Evolutionary conservation across 2,888 invertebrate genomes (phyloP).

Genomic region (Pocota personata): DNA sequence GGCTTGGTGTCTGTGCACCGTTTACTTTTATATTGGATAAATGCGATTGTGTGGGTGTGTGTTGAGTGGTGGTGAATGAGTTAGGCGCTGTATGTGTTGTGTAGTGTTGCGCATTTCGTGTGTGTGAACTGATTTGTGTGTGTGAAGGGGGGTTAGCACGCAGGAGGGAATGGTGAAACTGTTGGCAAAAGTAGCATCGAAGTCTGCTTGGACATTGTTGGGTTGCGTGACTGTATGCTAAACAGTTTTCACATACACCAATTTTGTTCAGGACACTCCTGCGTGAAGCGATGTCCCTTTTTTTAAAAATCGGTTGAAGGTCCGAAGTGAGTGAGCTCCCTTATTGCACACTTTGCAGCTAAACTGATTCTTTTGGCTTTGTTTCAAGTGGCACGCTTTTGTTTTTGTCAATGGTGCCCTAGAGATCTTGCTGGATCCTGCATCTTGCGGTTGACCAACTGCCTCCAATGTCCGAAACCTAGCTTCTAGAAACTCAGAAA

Average conservation of each 20-base stretch:
- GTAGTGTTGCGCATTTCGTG: no score
- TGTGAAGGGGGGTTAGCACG: no score
- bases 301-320: slow-evolving; percentile 3
- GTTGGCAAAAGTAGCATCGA: slow-evolving; percentile 3
- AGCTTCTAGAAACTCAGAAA: background rate
- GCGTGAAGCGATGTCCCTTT: background rate
- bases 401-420: no score
- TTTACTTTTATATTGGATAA: no score
- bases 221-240: slow-evolving; percentile 6
- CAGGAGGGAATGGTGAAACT: background rate
- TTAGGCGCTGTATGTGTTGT: no score
- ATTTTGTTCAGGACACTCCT: no score
- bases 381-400: background rate
- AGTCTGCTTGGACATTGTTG: background rate
- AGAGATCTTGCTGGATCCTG: no score
- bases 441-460: background rate
- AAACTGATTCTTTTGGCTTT: no score
- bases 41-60: no score
- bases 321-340: background rate
- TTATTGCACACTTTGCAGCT: background rate
- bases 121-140: no score
- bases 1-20: no score
- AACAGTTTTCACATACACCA: background rate
- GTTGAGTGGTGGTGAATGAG: no score
- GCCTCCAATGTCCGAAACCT: background rate